Base-by-base conservation (phyloP, 2,797 vertebrate genomes). In the Gadopsis marmoratus region DNA sequence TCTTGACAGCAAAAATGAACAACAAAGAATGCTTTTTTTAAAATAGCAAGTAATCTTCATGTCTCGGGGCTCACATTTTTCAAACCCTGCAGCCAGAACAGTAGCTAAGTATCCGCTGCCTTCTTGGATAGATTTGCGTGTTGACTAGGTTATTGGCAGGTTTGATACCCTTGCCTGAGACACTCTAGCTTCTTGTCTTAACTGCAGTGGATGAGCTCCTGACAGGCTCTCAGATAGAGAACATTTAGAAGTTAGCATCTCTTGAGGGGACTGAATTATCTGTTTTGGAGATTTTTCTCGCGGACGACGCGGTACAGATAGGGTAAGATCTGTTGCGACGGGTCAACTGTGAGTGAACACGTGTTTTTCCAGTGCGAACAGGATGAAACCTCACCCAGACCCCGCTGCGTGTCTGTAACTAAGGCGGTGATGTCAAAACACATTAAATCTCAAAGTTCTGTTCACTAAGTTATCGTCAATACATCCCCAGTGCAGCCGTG, bases 231-330 rank as follows among this genome's bases (percentile, higher is more conserved):
- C 88, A 88, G 89, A 94, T 90, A 74, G 86, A 84, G 81, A 82
- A 81, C 82, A 88, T 90, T 91, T 93, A 88, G 88, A 73, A 81
- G 76, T 81, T 82, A 37, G 72, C 76, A 75, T 90, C 82, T 89
- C 75, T 76, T 79, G 60, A 86, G 89, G 89, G 93, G 87, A 93
- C 92, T 81, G 88, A 92, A 93, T 94, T 85, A 91, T 94, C 88
- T 89, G 69, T 88, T 71, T 71, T 59, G 53, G 76, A 76, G 62
- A 43, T 58, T 82, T 70, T 66, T 53, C 66, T 23, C 26, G 4
- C 10, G 39, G 14, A 60, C 4, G 4, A 60, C 35, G 26, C 70
- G 69, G 14, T 17, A 63, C 26, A 26, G 26, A 26, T 26, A 26
- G 26, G 26, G 26, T 26, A 55, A 53, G 13, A 80, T 72, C 35